phyloP scores from a whole-genome alignment of 2,888 invertebrate species.

The Spodoptera exigua region DNA sequence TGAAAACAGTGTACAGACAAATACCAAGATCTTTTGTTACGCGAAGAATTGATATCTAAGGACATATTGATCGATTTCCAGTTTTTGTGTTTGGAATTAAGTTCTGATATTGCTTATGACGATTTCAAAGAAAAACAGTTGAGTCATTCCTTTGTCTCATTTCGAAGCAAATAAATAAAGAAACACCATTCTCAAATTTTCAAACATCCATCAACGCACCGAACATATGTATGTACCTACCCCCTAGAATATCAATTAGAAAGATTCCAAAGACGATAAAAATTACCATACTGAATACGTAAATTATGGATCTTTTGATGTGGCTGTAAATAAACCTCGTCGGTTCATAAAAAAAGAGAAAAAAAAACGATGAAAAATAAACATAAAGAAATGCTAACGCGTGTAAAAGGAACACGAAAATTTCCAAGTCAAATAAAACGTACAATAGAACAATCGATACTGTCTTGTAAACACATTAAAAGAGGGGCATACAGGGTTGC shows the following conservation, averaged over 20 bases:
- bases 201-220: constrained; percentile 2
- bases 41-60: too few species aligned
- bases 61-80: too few species aligned
- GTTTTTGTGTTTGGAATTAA: too few species aligned
- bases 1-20: too few species aligned
- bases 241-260: constrained; percentile 45
- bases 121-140: too few species aligned
- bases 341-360: constrained; percentile 37
- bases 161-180: too few species aligned
- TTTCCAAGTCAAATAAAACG: constrained; percentile 88
- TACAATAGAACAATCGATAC: constrained; percentile 88
- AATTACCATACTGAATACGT: constrained; percentile 54
- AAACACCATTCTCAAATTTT: too few species aligned
- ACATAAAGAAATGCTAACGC: constrained; percentile 71
- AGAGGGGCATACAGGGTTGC: constrained; percentile 70
- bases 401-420: constrained; percentile 76
- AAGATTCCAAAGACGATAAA: constrained; percentile 49
- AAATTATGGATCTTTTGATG: constrained; percentile 60
- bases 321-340: constrained; percentile 30
- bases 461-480: constrained; percentile 89
- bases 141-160: too few species aligned
- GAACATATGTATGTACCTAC: constrained; percentile 48
- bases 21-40: too few species aligned
- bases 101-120: too few species aligned
- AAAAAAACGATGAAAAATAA: constrained; percentile 63